A percentile compares a stretch with the other conserved stretches of the same genome.
phyloP scores from a whole-genome alignment of 2,113 vertebrate species.

The Urocitellus parryii region DNA sequence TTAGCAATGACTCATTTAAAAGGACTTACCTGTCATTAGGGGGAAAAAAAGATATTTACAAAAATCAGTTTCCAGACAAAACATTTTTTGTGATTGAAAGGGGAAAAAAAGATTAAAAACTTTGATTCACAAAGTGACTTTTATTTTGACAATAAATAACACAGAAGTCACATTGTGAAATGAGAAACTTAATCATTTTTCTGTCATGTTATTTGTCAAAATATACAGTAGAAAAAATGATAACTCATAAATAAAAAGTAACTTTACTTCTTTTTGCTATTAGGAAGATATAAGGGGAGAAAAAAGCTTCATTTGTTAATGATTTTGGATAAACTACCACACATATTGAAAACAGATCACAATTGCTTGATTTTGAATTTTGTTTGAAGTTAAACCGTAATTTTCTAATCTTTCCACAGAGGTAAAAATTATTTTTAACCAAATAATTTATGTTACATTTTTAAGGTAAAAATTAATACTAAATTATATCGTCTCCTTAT shows the following conservation, averaged over 20 bases:
- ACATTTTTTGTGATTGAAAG: slow-evolving; percentile 39
- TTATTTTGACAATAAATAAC: slow-evolving; percentile 88
- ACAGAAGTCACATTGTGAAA: slow-evolving; percentile 88
- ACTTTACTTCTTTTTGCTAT: slow-evolving; percentile 76
- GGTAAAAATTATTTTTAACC: background rate
- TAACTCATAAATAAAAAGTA: slow-evolving; percentile 83
- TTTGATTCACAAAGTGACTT: slow-evolving; percentile 85
- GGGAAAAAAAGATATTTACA: slow-evolving; percentile 53
- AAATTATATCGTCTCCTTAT: background rate
- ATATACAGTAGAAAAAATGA: slow-evolving; percentile 84
- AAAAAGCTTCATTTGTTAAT: slow-evolving; percentile 74
- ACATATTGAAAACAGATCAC: background rate
- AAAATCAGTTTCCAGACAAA: slow-evolving; percentile 64
- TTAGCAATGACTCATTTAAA: slow-evolving; percentile 83
- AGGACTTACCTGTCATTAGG: slow-evolving; percentile 81
- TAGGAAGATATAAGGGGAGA: slow-evolving; percentile 51
- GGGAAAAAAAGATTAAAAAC: slow-evolving; percentile 60
- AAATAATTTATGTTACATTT: background rate
- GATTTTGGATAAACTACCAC: slow-evolving; percentile 50
- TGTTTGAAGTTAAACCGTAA: slow-evolving; percentile 48
- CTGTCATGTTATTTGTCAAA: slow-evolving; percentile 86
- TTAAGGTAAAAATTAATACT: slow-evolving; percentile 9
- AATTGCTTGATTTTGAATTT: slow-evolving; percentile 31
- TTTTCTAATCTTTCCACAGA: background rate
- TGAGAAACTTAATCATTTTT: slow-evolving; percentile 87